phyloP scores from a whole-genome alignment of 2,113 vertebrate genomes.

The Neolamprologus ventralis region DNA sequence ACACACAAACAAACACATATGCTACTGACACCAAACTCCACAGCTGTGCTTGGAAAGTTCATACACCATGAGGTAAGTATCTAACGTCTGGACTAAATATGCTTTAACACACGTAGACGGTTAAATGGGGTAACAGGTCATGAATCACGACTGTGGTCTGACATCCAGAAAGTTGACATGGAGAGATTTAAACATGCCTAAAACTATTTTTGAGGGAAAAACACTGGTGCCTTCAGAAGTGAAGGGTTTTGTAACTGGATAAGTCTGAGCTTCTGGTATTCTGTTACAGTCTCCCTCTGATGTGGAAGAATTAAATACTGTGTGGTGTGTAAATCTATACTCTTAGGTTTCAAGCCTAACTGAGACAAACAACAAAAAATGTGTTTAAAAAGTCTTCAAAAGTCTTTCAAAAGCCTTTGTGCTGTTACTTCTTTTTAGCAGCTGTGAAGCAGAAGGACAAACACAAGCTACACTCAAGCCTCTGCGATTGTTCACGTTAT shows the following conservation, averaged over 20 bases:
- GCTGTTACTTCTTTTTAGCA: neutral
- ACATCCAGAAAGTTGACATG: neutral
- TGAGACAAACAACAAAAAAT: neutral
- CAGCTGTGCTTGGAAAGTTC: constrained; percentile 47
- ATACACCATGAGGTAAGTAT: neutral
- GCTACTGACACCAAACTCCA: constrained; percentile 1
- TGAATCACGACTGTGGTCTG: neutral
- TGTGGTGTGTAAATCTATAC: neutral
- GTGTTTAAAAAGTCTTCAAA: neutral
- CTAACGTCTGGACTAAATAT: neutral
- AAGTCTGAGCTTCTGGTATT: neutral
- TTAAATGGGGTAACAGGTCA: neutral
- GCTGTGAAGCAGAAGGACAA: neutral
- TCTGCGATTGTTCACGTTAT: rapidly evolving
- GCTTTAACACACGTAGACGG: neutral
- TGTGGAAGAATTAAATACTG: neutral
- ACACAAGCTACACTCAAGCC: neutral
- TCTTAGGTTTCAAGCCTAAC: neutral
- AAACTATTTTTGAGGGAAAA: neutral
- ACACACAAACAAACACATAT: neutral
- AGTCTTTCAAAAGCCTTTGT: neutral
- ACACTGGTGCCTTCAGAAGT: neutral
- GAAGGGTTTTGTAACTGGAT: neutral
- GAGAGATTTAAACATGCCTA: neutral
- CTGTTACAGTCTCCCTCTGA: neutral